Conservation (phyloP, 2,113 vertebrate species). For the Sturnus vulgaris region DNA sequence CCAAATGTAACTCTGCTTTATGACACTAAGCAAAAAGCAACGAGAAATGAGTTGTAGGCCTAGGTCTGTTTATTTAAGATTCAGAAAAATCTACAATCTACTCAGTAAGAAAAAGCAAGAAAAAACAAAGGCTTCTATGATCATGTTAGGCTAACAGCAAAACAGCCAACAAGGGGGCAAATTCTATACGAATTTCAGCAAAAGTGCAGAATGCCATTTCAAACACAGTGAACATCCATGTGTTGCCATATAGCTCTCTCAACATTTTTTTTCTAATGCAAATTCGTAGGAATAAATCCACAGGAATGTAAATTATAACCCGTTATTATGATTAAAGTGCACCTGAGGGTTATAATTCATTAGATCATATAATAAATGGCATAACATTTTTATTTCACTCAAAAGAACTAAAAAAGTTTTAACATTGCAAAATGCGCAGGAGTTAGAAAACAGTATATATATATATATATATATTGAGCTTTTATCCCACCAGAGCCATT, state of each 20-base stretch:
- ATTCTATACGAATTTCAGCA: slow-evolving; percentile 34
- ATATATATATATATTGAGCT: background rate
- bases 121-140: slow-evolving; percentile 9
- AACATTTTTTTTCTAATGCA: background rate
- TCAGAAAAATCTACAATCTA: background rate
- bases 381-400: background rate
- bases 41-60: background rate
- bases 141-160: slow-evolving; percentile 46
- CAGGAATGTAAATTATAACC: slow-evolving; percentile 33
- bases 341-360: slow-evolving; percentile 53
- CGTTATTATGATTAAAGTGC: background rate
- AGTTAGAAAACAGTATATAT: background rate
- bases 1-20: background rate
- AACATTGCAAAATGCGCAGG: background rate
- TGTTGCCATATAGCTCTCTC: slow-evolving; percentile 72
- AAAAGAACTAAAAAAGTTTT: background rate
- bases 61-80: background rate
- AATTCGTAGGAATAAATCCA: slow-evolving; percentile 10
- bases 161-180: slow-evolving; percentile 34
- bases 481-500: slow-evolving; percentile 34
- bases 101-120: slow-evolving; percentile 1
- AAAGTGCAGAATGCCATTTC: slow-evolving; percentile 53
- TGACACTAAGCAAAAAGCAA: background rate
- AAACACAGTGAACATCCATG: slow-evolving; percentile 53
- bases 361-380: background rate